Conservation (phyloP, 2,888 invertebrate species). For the Aphelenchoides bicaudatus region DNA sequence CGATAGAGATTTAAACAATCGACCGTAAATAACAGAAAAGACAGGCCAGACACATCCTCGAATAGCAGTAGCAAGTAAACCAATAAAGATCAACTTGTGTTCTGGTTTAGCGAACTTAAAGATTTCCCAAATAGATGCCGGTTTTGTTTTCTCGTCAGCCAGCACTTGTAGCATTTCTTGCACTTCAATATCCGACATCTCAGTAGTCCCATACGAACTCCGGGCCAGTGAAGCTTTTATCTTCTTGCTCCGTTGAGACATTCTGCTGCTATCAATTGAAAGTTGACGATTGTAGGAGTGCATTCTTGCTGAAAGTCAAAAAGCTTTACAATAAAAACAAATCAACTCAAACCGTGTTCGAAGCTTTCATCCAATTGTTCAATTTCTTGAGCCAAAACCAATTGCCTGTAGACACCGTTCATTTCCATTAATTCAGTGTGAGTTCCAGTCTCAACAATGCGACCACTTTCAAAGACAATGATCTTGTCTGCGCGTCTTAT, state of each 20-base stretch:
- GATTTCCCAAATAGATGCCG: constrained; percentile 35
- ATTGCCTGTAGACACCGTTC: constrained; percentile 70
- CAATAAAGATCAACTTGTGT: constrained; percentile 24
- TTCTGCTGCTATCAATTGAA: no score
- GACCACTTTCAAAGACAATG: constrained; percentile 62
- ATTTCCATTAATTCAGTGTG: constrained; percentile 69
- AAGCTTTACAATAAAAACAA: no score
- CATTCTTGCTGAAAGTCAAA: constrained; percentile 1
- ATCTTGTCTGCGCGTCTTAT: constrained; percentile 64
- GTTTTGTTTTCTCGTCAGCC: constrained; percentile 31
- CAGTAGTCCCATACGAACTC: no score
- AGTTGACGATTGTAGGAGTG: no score
- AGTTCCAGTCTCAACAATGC: constrained; percentile 69
- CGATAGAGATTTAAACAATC: constrained; percentile 39
- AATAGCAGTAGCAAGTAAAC: constrained; percentile 40
- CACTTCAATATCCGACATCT: no score
- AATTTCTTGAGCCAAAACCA: constrained; percentile 60
- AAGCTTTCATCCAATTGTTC: constrained; percentile 33
- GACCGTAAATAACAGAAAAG: constrained; percentile 55
- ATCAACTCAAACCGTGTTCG: no score
- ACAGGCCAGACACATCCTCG: constrained; percentile 52
- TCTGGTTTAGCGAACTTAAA: constrained; percentile 35
- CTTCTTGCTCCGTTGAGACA: constrained; percentile 10
- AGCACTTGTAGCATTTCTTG: no score
- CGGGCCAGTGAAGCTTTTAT: background rate